A percentile compares a stretch with the other conserved stretches of the same genome.
Conservation (phyloP, 2,888 invertebrate genomes). For the Thecophora atra region DNA sequence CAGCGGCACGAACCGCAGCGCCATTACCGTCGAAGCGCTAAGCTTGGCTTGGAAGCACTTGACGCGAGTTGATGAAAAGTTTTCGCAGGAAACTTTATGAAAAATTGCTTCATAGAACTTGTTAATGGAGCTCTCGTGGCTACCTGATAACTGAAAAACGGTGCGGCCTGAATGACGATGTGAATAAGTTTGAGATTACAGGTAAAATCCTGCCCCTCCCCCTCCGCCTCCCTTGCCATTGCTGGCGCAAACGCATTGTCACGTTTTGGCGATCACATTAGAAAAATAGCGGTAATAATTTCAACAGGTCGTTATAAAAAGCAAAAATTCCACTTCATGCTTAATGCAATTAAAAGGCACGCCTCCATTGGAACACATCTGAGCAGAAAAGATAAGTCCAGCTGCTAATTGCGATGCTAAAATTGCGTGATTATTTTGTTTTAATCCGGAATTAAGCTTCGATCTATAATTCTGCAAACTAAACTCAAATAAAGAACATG, state of each 20-base stretch:
- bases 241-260: constrained; percentile 10
- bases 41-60: background rate
- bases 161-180: background rate
- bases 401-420: background rate
- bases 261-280: constrained; percentile 14
- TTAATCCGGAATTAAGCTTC: background rate
- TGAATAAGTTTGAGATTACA: background rate
- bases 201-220: background rate
- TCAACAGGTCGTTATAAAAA: constrained; percentile 26
- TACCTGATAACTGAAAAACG: background rate
- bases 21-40: constrained; percentile 16
- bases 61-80: constrained; percentile 23
- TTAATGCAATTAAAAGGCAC: constrained; percentile 9
- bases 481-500: too few species aligned
- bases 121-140: constrained; percentile 13
- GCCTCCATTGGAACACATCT: background rate
- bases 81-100: background rate
- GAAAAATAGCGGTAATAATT: background rate
- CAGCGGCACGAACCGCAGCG: constrained; percentile 19
- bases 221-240: background rate
- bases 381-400: background rate
- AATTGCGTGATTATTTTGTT: background rate
- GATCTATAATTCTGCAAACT: background rate
- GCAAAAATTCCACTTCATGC: background rate
- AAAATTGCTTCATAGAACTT: constrained; percentile 12